Evolutionary conservation across 2,797 vertebrate genomes (phyloP).

Genomic region (Coregonus ussuriensis): DNA sequence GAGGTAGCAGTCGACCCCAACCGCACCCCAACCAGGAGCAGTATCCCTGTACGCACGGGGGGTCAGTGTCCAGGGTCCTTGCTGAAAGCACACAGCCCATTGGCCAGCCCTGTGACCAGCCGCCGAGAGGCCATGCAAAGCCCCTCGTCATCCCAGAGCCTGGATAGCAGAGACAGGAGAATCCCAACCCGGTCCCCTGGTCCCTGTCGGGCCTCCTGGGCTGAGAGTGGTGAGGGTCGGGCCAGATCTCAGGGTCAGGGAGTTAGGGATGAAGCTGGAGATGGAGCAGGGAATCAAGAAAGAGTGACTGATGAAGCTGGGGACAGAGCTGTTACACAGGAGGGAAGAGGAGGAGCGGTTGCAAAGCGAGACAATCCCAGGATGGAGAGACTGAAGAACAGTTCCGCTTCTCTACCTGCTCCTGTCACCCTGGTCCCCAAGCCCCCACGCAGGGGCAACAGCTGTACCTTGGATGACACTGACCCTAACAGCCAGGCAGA

Average conservation of each 20-base stretch:
- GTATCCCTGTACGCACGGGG: slow-evolving; percentile 61
- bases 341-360: slow-evolving; percentile 66
- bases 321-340: slow-evolving; percentile 63
- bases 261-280: slow-evolving; percentile 54
- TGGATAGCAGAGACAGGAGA: slow-evolving; percentile 77
- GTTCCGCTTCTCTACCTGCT: slow-evolving; percentile 74
- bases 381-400: slow-evolving; percentile 77
- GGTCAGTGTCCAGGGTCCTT: slow-evolving; percentile 72
- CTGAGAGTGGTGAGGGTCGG: slow-evolving; percentile 80
- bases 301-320: slow-evolving; percentile 45
- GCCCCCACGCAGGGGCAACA: slow-evolving; percentile 87
- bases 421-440: slow-evolving; percentile 64
- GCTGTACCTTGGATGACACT: slow-evolving; percentile 94
- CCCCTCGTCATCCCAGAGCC: slow-evolving; percentile 77
- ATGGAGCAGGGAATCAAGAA: slow-evolving; percentile 41
- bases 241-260: background rate
- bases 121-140: slow-evolving; percentile 69
- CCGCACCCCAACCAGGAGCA: slow-evolving; percentile 59
- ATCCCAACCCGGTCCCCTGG: slow-evolving; percentile 67
- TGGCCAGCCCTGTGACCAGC: slow-evolving; percentile 54
- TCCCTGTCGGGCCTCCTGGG: slow-evolving; percentile 89
- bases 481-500: slow-evolving; percentile 86
- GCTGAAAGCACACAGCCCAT: slow-evolving; percentile 72
- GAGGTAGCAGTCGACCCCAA: slow-evolving; percentile 52
- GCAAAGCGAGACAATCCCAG: slow-evolving; percentile 78